A percentile compares a stretch with the other conserved stretches of the same genome.
These are phyloP conservation scores for Tetranychus truncatus DNA, from an alignment of 2,888 invertebrate species.

Conservation along the genomic window DNA sequence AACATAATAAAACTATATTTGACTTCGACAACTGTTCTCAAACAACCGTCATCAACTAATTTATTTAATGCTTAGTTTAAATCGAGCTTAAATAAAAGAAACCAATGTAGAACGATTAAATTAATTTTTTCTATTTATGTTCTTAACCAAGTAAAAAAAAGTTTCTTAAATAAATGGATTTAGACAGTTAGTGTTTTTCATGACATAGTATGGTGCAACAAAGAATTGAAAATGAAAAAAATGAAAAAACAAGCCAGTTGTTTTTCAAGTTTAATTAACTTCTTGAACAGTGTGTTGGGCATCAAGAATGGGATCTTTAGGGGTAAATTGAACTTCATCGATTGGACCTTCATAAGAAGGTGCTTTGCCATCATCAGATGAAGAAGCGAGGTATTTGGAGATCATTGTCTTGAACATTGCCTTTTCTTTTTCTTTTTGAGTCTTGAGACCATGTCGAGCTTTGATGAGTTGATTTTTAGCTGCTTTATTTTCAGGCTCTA, in stretches of 20 bases:
- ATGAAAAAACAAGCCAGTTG: neutral
- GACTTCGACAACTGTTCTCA: no score
- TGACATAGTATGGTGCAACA: neutral
- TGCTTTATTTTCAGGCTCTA: slow-evolving; percentile 74
- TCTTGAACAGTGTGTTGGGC: neutral
- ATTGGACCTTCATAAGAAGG: neutral
- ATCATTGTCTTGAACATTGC: slow-evolving; percentile 85
- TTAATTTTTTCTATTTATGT: no score
- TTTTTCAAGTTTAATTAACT: neutral
- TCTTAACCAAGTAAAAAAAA: no score
- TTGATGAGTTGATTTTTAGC: slow-evolving; percentile 53
- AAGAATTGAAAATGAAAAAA: neutral
- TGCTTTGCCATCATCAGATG: neutral
- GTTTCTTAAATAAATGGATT: no score
- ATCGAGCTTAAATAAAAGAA: no score
- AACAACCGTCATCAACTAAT: no score
- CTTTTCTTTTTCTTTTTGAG: slow-evolving; percentile 60
- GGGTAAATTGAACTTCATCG: neutral
- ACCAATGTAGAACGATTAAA: no score
- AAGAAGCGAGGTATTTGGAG: slow-evolving; percentile 38
- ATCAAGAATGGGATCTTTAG: neutral
- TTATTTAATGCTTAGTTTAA: no score
- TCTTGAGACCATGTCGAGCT: slow-evolving; percentile 53
- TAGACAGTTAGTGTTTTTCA: neutral
- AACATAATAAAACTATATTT: no score